Percentiles rank a stretch among this genome's conserved stretches.
Conservation (phyloP, 2,797 vertebrate genomes). For the Clamator glandarius region DNA sequence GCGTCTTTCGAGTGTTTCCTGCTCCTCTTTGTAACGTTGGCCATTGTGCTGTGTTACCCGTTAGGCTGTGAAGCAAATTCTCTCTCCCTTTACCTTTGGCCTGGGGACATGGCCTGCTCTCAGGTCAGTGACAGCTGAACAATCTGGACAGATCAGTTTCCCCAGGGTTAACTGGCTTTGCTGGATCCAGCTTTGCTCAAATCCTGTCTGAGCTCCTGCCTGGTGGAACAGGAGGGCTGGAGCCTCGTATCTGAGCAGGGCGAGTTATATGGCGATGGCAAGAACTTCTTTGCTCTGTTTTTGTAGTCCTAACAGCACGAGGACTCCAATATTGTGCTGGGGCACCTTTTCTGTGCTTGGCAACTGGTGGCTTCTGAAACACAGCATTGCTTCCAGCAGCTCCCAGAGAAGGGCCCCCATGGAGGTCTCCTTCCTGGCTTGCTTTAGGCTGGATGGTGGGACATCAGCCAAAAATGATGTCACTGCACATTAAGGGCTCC, state of each 20-base stretch:
- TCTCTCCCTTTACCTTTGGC: neutral
- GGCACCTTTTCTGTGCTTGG: neutral
- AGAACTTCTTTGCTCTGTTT: neutral
- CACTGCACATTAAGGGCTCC: conserved; percentile 3
- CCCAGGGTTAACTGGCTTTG: conserved; percentile 36
- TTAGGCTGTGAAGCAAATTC: conserved; percentile 19
- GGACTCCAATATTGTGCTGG: neutral
- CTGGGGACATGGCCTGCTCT: conserved; percentile 12
- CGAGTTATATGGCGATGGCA: accelerated
- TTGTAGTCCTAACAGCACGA: neutral
- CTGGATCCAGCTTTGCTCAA: conserved; percentile 11
- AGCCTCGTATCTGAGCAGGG: neutral
- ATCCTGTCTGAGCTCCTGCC: neutral
- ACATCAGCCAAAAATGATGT: conserved; percentile 40
- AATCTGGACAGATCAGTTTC: conserved; percentile 37
- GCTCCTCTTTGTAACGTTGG: neutral
- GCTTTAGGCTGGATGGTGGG: neutral
- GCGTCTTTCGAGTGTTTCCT: neutral
- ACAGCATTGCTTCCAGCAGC: neutral
- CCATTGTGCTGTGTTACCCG: neutral
- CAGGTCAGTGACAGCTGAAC: conserved; percentile 18
- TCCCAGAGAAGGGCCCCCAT: neutral
- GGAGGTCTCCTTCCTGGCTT: neutral
- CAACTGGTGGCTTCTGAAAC: accelerated
- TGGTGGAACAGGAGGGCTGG: neutral